Evolutionary conservation across 2,797 vertebrate genomes (phyloP), one percentile per base, ranked within the genome.

Genomic region (Periparus ater): DNA sequence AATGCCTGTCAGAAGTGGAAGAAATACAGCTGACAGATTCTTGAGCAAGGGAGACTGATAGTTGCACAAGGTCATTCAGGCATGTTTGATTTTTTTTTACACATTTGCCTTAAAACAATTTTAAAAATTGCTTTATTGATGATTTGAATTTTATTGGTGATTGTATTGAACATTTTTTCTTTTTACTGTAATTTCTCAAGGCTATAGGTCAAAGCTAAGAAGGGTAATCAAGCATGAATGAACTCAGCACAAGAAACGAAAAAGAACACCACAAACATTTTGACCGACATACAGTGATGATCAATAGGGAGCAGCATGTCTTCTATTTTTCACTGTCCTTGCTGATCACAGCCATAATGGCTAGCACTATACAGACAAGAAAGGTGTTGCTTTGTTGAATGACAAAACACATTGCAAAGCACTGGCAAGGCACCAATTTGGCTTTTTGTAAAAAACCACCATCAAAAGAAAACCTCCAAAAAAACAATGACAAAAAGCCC

Each of bases 231-330:
- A 78, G 73, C 50, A 75, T 62, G 50, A 95, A 81, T 54, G 34
- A 80, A 73, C 38, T 83, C 82, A 89, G 36, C 16, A 25, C 25
- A 21, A 67, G 32, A 63, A 77, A 53, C 17, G 38, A 47, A 63
- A 67, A 65, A 38, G 10, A 20, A n/a, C 3, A 53, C 57, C 66
- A 38, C 17, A 58, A 80, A 9, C 4, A 36, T 27, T 94, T 88
- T 93, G 79, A 95, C 65, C 62, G 32, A 72, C 23, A 84, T 88
- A 54, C 14, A 61, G 26, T 55, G 72, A 67, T 34, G 47, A 88
- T 68, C 55, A 88, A 48, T 66, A 84, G 13, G 30, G 7, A 80
- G 15, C 14, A 65, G 13, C 0, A 0, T 70, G 22, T 54, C 48
- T 77, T 67, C 13, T 50, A 17, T 66, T 77, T 12, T 51, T 85